Evolutionary conservation across 2,797 vertebrate species (phyloP).

Genomic region (Mormyrus hasselquistii): DNA sequence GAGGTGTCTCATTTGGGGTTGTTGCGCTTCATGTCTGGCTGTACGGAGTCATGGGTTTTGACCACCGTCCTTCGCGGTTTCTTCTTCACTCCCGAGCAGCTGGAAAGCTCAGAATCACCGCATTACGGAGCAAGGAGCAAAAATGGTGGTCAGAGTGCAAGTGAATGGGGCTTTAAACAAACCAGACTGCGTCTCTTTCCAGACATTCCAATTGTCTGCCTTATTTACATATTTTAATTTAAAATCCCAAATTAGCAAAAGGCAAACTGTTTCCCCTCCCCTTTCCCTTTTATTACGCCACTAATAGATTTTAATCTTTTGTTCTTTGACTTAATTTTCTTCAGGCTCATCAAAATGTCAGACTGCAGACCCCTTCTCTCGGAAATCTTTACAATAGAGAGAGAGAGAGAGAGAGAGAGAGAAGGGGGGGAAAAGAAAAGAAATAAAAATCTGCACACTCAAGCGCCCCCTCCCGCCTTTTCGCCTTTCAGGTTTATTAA

Average conservation of each 20-base stretch:
- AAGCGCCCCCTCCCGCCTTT: conserved; percentile 35
- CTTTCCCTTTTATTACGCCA: conserved; percentile 46
- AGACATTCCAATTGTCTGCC: conserved; percentile 12
- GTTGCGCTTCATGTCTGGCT: neutral
- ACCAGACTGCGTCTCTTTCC: conserved; percentile 27
- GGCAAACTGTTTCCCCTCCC: conserved; percentile 34
- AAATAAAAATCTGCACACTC: conserved; percentile 37
- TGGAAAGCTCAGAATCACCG: neutral
- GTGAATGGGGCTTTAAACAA: neutral
- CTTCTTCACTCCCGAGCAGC: neutral
- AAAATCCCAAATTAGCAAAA: conserved; percentile 47
- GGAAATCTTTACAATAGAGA: conserved; percentile 48
- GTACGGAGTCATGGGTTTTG: neutral
- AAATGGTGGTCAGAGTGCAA: neutral
- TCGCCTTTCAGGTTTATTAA: conserved; percentile 28
- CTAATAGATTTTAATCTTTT: conserved; percentile 58
- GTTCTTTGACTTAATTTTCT: conserved; percentile 55
- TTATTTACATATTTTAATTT: conserved; percentile 53
- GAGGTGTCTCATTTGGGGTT: neutral
- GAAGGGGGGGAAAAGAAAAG: neutral
- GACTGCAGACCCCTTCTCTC: conserved; percentile 39
- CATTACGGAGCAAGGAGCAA: neutral
- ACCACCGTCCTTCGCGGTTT: neutral
- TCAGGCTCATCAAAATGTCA: conserved; percentile 44
- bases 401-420: conserved; percentile 22